Evolutionary conservation across 2,113 vertebrate species (phyloP).

Genomic region (Osmerus mordax): DNA sequence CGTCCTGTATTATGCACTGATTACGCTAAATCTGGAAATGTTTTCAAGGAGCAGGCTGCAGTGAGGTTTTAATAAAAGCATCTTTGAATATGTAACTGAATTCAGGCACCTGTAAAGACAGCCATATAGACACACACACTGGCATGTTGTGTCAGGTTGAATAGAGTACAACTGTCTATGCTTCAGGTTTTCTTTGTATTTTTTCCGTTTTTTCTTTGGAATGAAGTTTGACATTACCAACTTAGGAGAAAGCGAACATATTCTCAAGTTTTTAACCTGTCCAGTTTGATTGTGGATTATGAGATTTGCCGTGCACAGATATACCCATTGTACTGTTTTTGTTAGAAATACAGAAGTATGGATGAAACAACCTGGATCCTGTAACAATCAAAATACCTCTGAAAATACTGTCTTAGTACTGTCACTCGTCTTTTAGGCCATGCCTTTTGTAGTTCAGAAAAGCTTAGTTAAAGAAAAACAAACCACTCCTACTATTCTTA

Average conservation of each 20-base stretch:
- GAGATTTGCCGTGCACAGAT: not conserved
- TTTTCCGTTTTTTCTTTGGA: no score
- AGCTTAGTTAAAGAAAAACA: no score
- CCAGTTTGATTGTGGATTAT: not conserved
- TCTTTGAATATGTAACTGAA: slow-evolving; percentile 44
- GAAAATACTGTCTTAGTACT: no score
- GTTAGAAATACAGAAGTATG: not conserved
- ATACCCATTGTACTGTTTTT: not conserved
- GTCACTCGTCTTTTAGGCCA: no score
- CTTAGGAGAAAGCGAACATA: not conserved
- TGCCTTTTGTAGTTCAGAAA: no score
- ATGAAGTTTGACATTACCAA: no score
- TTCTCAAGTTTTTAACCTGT: not conserved
- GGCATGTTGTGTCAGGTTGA: not conserved
- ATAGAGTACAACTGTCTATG: not conserved
- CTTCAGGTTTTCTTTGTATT: no score
- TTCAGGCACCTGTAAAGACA: slow-evolving; percentile 5
- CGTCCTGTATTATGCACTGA: slow-evolving; percentile 39
- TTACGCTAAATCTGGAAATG: slow-evolving; percentile 38
- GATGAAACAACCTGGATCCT: no score
- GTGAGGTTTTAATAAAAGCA: slow-evolving; percentile 39
- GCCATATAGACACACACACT: not conserved
- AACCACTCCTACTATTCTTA: no score
- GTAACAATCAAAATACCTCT: no score
- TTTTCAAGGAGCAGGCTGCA: slow-evolving; percentile 18